A percentile compares a stretch with the other conserved stretches of the same genome.
Evolutionary conservation across 2,888 invertebrate genomes (phyloP).

Genomic region (Cheilosia scutellata): DNA sequence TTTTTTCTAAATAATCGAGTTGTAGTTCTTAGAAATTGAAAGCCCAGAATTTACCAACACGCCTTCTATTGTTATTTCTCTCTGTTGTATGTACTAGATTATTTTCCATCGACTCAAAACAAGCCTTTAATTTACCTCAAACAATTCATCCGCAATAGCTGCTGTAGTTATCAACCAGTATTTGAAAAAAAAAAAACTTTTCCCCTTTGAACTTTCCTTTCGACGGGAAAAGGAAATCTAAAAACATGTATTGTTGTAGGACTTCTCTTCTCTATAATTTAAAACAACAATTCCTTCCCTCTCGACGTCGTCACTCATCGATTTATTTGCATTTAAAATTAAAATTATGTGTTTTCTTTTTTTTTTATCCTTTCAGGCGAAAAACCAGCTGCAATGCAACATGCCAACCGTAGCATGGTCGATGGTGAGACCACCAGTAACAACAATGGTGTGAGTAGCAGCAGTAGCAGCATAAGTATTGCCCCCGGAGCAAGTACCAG

Average conservation of each 20-base stretch:
- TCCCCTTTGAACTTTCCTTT: neutral
- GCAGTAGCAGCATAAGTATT: conserved; percentile 72
- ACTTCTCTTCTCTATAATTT: neutral
- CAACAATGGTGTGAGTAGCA: conserved; percentile 76
- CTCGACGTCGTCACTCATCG: neutral
- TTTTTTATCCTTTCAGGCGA: conserved; percentile 80
- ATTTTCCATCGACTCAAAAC: too few relatives aligned
- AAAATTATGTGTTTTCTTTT: conserved; percentile 36
- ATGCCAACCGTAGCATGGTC: conserved; percentile 82
- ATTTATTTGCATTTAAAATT: conserved; percentile 51
- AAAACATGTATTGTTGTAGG: neutral
- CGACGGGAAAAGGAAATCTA: neutral
- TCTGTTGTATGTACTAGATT: too few relatives aligned
- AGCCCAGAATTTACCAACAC: too few relatives aligned
- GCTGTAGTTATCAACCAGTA: too few relatives aligned
- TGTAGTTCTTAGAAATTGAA: too few relatives aligned
- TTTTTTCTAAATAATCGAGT: too few relatives aligned
- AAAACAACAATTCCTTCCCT: conserved; percentile 6
- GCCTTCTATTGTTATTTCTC: too few relatives aligned
- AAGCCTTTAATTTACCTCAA: too few relatives aligned
- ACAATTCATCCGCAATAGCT: too few relatives aligned
- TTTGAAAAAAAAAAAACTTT: neutral
- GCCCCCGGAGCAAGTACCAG: conserved; percentile 65
- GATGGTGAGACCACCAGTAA: conserved; percentile 80
- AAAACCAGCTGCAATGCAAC: conserved; percentile 84